These are phyloP conservation scores for Vidua chalybeata DNA, from an alignment of 2,113 vertebrate species.

Conservation along the genomic window DNA sequence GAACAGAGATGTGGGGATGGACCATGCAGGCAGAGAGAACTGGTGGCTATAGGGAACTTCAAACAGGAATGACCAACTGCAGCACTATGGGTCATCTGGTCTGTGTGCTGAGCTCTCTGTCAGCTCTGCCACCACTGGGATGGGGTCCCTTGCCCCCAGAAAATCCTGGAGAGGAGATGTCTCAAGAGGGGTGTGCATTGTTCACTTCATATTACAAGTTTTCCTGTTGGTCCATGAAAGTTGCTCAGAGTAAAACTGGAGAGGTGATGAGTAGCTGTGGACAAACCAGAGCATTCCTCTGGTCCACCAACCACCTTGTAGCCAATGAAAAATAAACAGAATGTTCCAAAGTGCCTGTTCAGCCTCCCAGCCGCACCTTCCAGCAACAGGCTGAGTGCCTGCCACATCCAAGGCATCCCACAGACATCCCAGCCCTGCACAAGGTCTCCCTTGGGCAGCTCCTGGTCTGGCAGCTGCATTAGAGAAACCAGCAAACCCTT, in stretches of 20 bases:
- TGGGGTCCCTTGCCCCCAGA: rapidly evolving
- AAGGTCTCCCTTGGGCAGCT: background rate
- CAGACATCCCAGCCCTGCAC: rapidly evolving
- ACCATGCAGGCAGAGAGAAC: background rate
- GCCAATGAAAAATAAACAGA: background rate
- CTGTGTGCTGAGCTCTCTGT: background rate
- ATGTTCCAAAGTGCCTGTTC: background rate
- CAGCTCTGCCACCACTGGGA: background rate
- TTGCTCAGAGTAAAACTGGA: background rate
- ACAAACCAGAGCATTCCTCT: background rate
- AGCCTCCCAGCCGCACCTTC: background rate
- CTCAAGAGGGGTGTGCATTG: background rate
- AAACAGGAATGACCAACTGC: background rate
- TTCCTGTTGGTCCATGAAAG: background rate
- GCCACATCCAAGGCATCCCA: background rate
- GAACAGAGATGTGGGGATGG: background rate
- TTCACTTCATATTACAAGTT: background rate
- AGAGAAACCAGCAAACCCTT: background rate
- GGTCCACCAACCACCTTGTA: background rate
- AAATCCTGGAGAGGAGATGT: background rate
- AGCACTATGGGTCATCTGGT: background rate
- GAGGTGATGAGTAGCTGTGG: background rate
- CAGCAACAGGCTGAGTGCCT: background rate
- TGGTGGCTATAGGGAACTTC: background rate
- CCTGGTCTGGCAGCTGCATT: background rate